These are phyloP conservation scores for Leptoteleia sp. DNA, from an alignment of 1,140 invertebrate species.

Conservation along the genomic window DNA sequence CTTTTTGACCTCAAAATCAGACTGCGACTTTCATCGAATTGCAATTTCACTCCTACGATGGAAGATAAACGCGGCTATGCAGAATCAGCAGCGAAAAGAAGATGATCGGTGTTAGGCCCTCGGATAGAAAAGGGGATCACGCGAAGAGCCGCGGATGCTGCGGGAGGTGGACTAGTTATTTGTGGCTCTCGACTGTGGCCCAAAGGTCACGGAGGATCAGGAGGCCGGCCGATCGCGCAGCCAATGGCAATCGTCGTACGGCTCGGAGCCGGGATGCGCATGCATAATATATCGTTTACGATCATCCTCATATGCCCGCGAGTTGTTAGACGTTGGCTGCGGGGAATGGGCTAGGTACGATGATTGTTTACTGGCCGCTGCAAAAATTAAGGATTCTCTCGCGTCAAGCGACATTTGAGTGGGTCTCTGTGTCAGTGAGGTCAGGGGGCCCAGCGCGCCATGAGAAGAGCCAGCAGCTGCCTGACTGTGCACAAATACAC, in stretches of 20 bases:
- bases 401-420: constrained; percentile 67
- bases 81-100: constrained; percentile 32
- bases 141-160: constrained; percentile 42
- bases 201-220: constrained; percentile 69
- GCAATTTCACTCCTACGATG: constrained; percentile 58
- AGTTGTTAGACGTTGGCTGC: constrained; percentile 26
- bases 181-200: constrained; percentile 43
- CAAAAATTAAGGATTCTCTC: constrained; percentile 52
- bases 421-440: constrained; percentile 81
- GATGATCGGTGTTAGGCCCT: constrained; percentile 34
- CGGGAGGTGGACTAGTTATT: constrained; percentile 68
- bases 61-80: constrained; percentile 41
- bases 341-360: constrained; percentile 35
- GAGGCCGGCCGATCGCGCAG: constrained; percentile 62
- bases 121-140: constrained; percentile 60
- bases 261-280: constrained; percentile 27
- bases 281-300: constrained; percentile 66
- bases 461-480: constrained; percentile 60
- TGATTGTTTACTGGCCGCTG: constrained; percentile 53
- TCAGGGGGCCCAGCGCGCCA: constrained; percentile 72
- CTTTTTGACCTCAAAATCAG: constrained; percentile 44
- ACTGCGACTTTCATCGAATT: constrained; percentile 59
- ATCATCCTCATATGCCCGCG: constrained; percentile 51
- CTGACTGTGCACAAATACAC: constrained; percentile 38
- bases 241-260: constrained; percentile 56